Percentiles rank a stretch among this genome's conserved stretches.
phyloP scores from a whole-genome alignment of 2,797 vertebrate species.

The Sebastes iracundus region DNA sequence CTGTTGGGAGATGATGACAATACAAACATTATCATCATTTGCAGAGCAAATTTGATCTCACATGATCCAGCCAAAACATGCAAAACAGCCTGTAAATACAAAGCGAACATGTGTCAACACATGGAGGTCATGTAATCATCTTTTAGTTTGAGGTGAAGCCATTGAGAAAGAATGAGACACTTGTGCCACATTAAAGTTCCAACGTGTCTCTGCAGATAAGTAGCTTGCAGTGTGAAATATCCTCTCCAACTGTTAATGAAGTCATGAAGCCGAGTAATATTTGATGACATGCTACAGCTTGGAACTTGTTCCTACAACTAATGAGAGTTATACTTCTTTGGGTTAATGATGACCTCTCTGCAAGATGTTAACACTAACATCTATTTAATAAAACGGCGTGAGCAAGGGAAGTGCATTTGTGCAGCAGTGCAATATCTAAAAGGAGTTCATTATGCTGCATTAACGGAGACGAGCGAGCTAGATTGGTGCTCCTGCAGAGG shows the following conservation, averaged over 20 bases:
- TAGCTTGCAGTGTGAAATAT: conserved; percentile 15
- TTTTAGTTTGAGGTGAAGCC: not conserved
- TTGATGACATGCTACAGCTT: conserved; percentile 42
- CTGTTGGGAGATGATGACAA: conserved; percentile 33
- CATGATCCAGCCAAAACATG: not conserved
- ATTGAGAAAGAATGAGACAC: not conserved
- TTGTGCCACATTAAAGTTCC: not conserved
- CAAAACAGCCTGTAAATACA: not conserved
- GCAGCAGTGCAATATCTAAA: conserved; percentile 26
- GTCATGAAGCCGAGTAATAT: conserved; percentile 34
- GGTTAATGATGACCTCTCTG: conserved; percentile 52
- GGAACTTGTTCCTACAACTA: conserved; percentile 43
- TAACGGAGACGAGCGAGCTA: conserved; percentile 15
- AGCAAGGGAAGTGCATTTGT: conserved; percentile 23
- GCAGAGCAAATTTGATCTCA: not conserved
- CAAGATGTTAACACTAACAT: conserved; percentile 46
- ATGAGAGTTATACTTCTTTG: conserved; percentile 51
- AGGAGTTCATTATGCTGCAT: conserved; percentile 55
- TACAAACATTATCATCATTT: conserved; percentile 22
- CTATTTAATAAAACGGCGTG: conserved; percentile 44
- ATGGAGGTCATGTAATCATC: not conserved
- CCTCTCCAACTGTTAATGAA: conserved; percentile 46
- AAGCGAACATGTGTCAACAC: not conserved
- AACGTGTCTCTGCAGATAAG: not conserved
- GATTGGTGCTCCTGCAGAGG: conserved; percentile 9